Conservation (phyloP, 2,797 vertebrate genomes). For the Spizella passerina region DNA sequence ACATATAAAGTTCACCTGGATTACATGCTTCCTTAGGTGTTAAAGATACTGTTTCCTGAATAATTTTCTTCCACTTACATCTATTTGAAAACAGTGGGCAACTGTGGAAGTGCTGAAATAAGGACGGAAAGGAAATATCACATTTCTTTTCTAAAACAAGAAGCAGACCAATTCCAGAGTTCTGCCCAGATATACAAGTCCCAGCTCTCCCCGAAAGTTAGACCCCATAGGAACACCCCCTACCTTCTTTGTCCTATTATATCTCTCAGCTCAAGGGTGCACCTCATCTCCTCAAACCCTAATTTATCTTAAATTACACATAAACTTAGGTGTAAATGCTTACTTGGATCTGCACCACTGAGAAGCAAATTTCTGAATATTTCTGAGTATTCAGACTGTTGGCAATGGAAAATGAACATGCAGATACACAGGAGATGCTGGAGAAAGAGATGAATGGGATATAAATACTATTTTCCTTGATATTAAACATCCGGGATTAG, state of each 20-base stretch:
- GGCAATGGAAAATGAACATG: neutral
- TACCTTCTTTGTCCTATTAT: neutral
- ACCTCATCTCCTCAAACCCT: neutral
- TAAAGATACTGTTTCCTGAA: neutral
- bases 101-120: neutral
- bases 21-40: neutral
- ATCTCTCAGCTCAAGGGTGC: neutral
- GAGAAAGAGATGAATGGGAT: slow-evolving; percentile 9
- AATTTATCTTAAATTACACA: neutral
- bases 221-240: rapidly evolving
- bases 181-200: rapidly evolving
- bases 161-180: neutral
- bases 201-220: neutral
- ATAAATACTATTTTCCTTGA: slow-evolving; percentile 36
- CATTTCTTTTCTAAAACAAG: neutral
- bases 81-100: neutral
- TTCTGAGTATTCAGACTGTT: neutral
- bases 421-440: neutral
- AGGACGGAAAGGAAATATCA: neutral
- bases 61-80: neutral
- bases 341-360: neutral
- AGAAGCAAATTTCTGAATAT: neutral
- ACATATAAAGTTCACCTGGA: neutral
- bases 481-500: slow-evolving; percentile 40
- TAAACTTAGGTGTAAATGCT: neutral